Conservation (phyloP, 2,888 invertebrate species). For the Heliothis peltigera region DNA sequence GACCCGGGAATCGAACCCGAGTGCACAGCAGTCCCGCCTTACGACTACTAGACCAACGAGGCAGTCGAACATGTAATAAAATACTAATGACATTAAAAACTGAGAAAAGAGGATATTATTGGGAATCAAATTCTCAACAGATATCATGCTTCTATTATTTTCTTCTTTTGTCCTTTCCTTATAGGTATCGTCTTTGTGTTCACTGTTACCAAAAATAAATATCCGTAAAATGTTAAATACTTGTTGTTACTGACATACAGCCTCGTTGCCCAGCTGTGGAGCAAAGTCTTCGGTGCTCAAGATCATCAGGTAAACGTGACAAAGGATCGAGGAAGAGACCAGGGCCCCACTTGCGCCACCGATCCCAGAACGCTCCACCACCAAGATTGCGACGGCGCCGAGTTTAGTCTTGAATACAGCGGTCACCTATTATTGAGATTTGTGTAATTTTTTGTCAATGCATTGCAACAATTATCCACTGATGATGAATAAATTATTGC, state of each 20-base stretch:
- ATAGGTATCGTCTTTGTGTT: too few species aligned
- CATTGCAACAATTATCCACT: not conserved
- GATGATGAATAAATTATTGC: slow-evolving; percentile 32
- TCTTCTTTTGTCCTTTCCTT: too few species aligned
- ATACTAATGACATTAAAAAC: not conserved
- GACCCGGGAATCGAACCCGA: too few species aligned
- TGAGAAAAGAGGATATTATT: not conserved
- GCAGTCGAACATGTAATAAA: too few species aligned
- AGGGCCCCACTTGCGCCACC: slow-evolving; percentile 13
- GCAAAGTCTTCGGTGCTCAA: slow-evolving; percentile 7
- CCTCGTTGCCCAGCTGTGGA: slow-evolving; percentile 56
- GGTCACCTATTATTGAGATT: not conserved
- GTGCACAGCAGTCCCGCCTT: too few species aligned
- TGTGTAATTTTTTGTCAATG: not conserved
- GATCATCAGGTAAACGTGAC: not conserved
- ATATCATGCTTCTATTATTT: not conserved
- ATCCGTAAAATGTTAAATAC: slow-evolving; percentile 22
- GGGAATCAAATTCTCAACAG: not conserved
- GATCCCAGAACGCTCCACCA: slow-evolving; percentile 24
- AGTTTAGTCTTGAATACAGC: not conserved
- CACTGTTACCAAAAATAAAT: not conserved
- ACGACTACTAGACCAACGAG: too few species aligned
- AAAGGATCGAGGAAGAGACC: slow-evolving; percentile 19
- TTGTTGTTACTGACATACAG: slow-evolving; percentile 55
- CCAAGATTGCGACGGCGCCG: slow-evolving; percentile 17